These are phyloP conservation scores for Callopanchax toddi DNA, from an alignment of 2,113 vertebrate species.

Conservation along the genomic window DNA sequence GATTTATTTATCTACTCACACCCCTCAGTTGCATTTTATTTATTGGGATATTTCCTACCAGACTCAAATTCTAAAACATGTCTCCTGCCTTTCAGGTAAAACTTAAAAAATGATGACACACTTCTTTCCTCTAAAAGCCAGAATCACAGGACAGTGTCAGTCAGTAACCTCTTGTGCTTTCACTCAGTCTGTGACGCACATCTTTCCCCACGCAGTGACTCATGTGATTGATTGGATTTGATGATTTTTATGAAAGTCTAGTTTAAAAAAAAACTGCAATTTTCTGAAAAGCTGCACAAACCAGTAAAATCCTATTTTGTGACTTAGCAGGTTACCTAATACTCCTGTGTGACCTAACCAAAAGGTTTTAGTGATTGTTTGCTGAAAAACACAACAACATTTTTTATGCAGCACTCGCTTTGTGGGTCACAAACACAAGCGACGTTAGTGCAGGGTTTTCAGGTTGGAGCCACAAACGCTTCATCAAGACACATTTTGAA, in stretches of 20 bases:
- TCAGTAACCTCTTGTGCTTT: conserved; percentile 20
- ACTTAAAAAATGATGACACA: not conserved
- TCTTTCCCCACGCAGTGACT: conserved; percentile 29
- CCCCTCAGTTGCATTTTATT: conserved; percentile 33
- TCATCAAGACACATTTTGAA: too few relatives aligned
- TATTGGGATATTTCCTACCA: conserved; percentile 22
- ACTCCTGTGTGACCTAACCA: conserved; percentile 50
- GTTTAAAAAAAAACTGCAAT: conserved; percentile 40
- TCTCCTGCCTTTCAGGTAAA: not conserved
- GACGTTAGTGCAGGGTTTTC: not conserved
- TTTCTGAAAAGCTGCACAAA: conserved; percentile 48
- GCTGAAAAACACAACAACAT: conserved; percentile 35
- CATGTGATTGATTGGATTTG: conserved; percentile 27
- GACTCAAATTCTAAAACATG: conserved; percentile 12
- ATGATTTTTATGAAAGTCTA: conserved; percentile 46
- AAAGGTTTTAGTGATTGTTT: conserved; percentile 45
- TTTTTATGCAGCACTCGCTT: conserved; percentile 11
- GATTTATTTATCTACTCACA: conserved; percentile 74
- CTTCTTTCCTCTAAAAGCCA: not conserved
- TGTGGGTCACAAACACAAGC: not conserved
- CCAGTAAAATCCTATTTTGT: conserved; percentile 35
- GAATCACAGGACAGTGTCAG: conserved; percentile 13
- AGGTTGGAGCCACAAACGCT: too few relatives aligned
- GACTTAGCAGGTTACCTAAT: conserved; percentile 71
- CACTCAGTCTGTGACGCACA: conserved; percentile 37